Percentiles rank a stretch among this genome's conserved stretches.
These are phyloP conservation scores for Cephus runcator DNA, from an alignment of 2,888 invertebrate genomes.

Conservation along the genomic window DNA sequence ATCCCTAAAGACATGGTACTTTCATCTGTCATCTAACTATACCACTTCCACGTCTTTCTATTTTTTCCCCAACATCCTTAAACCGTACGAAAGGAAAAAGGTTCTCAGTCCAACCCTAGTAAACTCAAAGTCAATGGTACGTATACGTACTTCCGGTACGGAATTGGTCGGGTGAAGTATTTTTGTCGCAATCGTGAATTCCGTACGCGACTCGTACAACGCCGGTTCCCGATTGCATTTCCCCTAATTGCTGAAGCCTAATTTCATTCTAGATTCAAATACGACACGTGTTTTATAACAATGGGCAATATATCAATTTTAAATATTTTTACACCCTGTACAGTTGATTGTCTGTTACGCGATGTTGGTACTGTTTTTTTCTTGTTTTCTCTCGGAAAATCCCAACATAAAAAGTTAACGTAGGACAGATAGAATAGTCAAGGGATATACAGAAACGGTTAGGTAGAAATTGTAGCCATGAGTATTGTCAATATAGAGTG, in stretches of 20 bases:
- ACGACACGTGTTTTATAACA: not conserved
- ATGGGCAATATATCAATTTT: not conserved
- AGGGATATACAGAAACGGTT: not conserved
- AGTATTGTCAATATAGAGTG: not conserved
- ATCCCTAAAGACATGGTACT: not conserved
- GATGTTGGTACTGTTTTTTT: not conserved
- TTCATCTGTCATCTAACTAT: not conserved
- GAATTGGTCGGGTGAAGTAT: not conserved
- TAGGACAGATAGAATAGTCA: not conserved
- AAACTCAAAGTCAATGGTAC: not conserved
- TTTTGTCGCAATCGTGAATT: not conserved
- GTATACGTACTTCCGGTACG: not conserved
- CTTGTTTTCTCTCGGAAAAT: not conserved
- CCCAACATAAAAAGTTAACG: not conserved
- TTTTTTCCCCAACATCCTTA: not conserved
- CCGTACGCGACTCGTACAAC: not conserved
- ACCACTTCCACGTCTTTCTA: not conserved
- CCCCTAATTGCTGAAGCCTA: not conserved
- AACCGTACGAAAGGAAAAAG: not conserved
- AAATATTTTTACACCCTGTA: not conserved
- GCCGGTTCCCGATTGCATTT: not conserved
- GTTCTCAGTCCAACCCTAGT: not conserved
- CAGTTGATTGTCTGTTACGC: not conserved
- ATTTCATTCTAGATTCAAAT: not conserved
- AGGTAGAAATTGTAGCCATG: not conserved